These are phyloP conservation scores for Enteromius fasciolatus DNA, from an alignment of 2,797 vertebrate genomes.

Conservation along the genomic window DNA sequence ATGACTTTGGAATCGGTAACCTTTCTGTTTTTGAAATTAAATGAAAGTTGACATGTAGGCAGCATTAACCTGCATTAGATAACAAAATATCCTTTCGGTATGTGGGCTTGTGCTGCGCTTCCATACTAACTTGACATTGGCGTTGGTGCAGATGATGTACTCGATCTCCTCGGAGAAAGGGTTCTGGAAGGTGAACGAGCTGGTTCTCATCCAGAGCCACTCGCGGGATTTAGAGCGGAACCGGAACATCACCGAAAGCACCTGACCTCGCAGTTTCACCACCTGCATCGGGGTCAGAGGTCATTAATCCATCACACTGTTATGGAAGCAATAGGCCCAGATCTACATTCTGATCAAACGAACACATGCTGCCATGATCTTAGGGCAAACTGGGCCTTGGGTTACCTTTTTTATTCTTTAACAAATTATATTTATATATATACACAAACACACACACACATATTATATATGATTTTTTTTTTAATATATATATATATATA, in stretches of 20 bases:
- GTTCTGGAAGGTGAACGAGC: conserved; percentile 99
- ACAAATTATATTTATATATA: no score
- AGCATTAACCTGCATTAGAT: not conserved
- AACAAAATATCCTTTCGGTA: not conserved
- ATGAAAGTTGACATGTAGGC: not conserved
- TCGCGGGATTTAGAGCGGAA: conserved; percentile 91
- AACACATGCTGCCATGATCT: not conserved
- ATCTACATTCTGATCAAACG: not conserved
- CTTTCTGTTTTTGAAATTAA: no score
- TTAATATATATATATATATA: no score
- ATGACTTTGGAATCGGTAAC: no score
- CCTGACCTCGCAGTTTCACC: conserved; percentile 96
- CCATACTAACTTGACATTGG: conserved; percentile 92
- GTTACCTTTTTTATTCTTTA: no score
- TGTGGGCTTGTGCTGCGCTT: not conserved
- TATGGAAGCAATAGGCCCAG: not conserved
- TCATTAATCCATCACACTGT: not conserved
- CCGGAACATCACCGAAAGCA: conserved; percentile 97
- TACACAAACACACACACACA: no score
- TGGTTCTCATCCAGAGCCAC: conserved; percentile 97
- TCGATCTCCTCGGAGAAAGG: conserved; percentile 98
- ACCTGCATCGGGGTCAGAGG: conserved; percentile 78
- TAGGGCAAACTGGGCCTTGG: not conserved
- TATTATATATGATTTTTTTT: no score
- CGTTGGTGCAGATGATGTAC: conserved; percentile 98